Base-by-base conservation (phyloP, 1,140 invertebrate genomes). In the Eulimnadia texana region DNA sequence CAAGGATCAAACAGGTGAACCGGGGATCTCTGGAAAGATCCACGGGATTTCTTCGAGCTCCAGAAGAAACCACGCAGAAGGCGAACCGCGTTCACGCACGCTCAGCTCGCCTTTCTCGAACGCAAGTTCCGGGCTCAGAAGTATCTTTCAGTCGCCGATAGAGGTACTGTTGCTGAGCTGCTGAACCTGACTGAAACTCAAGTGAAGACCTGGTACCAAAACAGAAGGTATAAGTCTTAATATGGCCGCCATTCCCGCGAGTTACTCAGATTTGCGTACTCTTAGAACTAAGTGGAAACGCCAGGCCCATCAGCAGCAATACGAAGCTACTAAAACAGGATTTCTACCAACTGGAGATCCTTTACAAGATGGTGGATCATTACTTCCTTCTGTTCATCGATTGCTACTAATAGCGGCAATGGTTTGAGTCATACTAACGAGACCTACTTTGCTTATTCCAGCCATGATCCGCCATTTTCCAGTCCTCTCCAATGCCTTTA, bases 161-260 rank as follows among this genome's bases (percentile, higher is more conserved):
- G 92, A 9, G 90, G 89, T 51, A 89, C 93, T 68, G 90, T 94
- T 0, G 91, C 92, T 0, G 88, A 93, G 68, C 84, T 88, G 0
- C 77, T 95, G 3, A 91, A 86, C 64, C 74, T 95, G 3, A 89
- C 88, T 13, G 92, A 95, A 74, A 94, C 91, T 0, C 91, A 95
- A 73, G 90, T 95, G 2, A 95, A 95, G 77, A 94, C 91, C 0
- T 96, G 92, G 91, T 96, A 94, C 67, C 92, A 95, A 72, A 94
- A 94, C 70, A 79, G 91, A 74, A 83, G 90, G 90, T 92, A 69
- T n/a, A n/a, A n/a, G n/a, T n/a, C n/a, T n/a, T n/a, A n/a, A n/a
- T n/a, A n/a, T n/a, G n/a, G n/a, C n/a, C n/a, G n/a, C n/a, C n/a
- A n/a, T n/a, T n/a, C n/a, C n/a, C n/a, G n/a, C n/a, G n/a, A n/a